Base-by-base conservation (phyloP, 1,140 invertebrate genomes). In the Heliconius eleuchia region DNA sequence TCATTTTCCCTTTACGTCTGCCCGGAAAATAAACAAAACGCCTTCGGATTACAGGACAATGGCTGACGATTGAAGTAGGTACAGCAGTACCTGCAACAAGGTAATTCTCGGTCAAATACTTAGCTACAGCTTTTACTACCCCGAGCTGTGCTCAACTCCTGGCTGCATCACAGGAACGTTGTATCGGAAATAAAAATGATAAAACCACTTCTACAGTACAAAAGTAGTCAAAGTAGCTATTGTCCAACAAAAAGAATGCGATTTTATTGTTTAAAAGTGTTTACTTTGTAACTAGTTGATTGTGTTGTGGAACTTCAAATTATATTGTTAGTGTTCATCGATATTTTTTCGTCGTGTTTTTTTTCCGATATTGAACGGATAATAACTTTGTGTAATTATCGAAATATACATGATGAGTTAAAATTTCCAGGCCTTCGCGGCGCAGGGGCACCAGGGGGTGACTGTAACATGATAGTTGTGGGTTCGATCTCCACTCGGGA, bases 201-300 rank as follows among this genome's bases (percentile, higher is more conserved):
- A 30, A 66, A 66, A 66, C 13, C 23, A 66, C 60, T 30, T 66
- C 11, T 66, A 30, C 60, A 30, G 60, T 66, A 66, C 60, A 66
- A 30, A 30, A 66, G 27, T 16, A 66, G 60, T 66, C 60, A 76
- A 76, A 70, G 42, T 76, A 34, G 74, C 39, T 23, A 76, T 76
- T 76, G 66, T 50, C 74, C 50, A 76, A 76, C 74, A 50, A 76
- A 76, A 76, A 39, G 74, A 70, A 75, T 70, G 46, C 34, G 60
- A 70, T 70, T 30, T 60, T 76, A 71, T 76, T 23, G 60, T 23
- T 23, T 23, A 13, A 66, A 76, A 76, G n/a, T 70, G 55, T 76
- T 23, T 23, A 70, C 23, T 75, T 42, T 70, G 74, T 23, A 39
- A 70, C 34, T 16, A 37, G 30, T 39, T 16, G 39, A 7, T 23